Conservation (phyloP, 2,888 invertebrate species). For the Anthophora plumipes region DNA sequence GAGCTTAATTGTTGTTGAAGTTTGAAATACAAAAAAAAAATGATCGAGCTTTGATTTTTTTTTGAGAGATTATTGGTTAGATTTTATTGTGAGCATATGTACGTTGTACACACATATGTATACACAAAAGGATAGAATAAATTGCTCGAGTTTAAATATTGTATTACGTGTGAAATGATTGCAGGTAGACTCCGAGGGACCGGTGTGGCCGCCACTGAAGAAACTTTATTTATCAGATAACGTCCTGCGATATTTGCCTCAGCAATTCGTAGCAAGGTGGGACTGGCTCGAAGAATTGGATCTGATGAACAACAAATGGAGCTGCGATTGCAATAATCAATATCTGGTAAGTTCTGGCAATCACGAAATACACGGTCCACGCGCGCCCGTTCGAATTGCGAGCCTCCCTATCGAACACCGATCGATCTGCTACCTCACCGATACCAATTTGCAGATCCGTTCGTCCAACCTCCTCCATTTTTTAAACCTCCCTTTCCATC, state of each 20-base stretch:
- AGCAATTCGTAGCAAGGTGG: slow-evolving; percentile 89
- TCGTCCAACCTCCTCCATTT: neutral
- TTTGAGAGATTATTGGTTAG: too few relatives aligned
- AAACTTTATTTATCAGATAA: slow-evolving; percentile 91
- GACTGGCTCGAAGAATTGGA: slow-evolving; percentile 88
- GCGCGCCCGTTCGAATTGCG: slow-evolving; percentile 5
- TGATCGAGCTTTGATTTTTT: too few relatives aligned
- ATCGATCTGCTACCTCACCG: slow-evolving; percentile 19
- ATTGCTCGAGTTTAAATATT: too few relatives aligned
- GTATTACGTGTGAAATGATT: slow-evolving; percentile 14
- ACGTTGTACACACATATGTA: too few relatives aligned
- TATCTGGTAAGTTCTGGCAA: slow-evolving; percentile 87
- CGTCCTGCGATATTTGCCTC: slow-evolving; percentile 88
- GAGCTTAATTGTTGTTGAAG: too few relatives aligned
- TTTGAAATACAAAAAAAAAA: too few relatives aligned
- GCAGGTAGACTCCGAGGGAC: slow-evolving; percentile 84
- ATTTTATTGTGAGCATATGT: too few relatives aligned
- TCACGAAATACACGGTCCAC: slow-evolving; percentile 33
- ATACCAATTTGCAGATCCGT: slow-evolving; percentile 17
- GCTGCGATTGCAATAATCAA: slow-evolving; percentile 92
- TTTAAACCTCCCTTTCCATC: neutral
- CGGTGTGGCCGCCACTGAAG: slow-evolving; percentile 88
- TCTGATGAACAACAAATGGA: slow-evolving; percentile 90
- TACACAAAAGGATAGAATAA: too few relatives aligned
- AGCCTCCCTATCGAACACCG: slow-evolving; percentile 20